phyloP scores from a whole-genome alignment of 2,113 vertebrate genomes.

The Corapipo altera region DNA sequence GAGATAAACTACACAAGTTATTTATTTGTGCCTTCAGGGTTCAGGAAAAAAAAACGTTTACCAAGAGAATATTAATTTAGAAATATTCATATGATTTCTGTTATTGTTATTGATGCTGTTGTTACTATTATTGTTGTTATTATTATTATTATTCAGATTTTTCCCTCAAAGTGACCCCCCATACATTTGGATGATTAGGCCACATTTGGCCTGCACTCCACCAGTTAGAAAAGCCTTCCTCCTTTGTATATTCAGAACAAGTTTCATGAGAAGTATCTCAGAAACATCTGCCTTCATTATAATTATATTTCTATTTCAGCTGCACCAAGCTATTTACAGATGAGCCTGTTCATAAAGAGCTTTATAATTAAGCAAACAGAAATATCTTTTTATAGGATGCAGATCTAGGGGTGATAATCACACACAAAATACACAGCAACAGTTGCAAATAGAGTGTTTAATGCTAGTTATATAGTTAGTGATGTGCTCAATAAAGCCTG shows the following conservation, averaged over 20 bases:
- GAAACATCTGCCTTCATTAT: slow-evolving; percentile 85
- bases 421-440: slow-evolving; percentile 85
- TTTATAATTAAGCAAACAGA: slow-evolving; percentile 89
- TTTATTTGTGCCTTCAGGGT: background rate
- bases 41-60: background rate
- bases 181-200: slow-evolving; percentile 4
- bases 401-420: slow-evolving; percentile 85
- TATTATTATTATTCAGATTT: background rate
- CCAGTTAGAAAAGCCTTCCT: slow-evolving; percentile 45
- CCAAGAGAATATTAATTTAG: background rate
- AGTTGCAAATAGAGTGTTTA: slow-evolving; percentile 85
- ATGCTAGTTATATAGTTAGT: slow-evolving; percentile 81
- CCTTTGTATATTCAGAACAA: slow-evolving; percentile 77
- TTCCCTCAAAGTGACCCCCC: background rate
- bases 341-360: slow-evolving; percentile 83
- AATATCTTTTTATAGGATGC: slow-evolving; percentile 87
- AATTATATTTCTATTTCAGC: slow-evolving; percentile 89
- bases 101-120: background rate
- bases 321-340: slow-evolving; percentile 86
- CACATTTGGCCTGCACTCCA: slow-evolving; percentile 12
- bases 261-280: slow-evolving; percentile 78
- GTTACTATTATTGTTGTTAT: background rate
- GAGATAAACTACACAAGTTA: background rate
- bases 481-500: slow-evolving; percentile 80
- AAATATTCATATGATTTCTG: background rate